phyloP scores from a whole-genome alignment of 2,797 vertebrate species.

The Cottoperca gobio region DNA sequence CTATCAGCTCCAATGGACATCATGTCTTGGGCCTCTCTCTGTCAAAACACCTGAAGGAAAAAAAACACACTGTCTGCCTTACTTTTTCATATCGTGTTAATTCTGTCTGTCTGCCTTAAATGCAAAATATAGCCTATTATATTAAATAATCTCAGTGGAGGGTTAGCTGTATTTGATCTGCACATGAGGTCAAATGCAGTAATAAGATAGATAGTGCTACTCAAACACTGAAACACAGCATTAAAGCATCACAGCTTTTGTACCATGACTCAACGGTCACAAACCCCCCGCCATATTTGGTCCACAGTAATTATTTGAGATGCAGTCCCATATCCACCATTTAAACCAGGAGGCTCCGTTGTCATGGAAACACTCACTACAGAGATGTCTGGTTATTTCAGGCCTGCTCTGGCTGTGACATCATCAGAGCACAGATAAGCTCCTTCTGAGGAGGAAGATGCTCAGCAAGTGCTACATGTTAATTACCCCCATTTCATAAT shows the following conservation, averaged over 20 bases:
- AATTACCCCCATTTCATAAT: constrained; percentile 53
- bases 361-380: constrained; percentile 79
- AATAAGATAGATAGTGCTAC: neutral
- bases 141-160: neutral
- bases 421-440: constrained; percentile 67
- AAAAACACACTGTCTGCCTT: constrained; percentile 40
- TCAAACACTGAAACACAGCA: constrained; percentile 27
- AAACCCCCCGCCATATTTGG: constrained; percentile 37
- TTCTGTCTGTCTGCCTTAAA: neutral
- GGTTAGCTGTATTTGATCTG: neutral
- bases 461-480: constrained; percentile 48
- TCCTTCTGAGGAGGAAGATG: constrained; percentile 58
- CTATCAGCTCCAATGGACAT: constrained; percentile 73
- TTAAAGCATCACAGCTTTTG: constrained; percentile 23
- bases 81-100: constrained; percentile 22
- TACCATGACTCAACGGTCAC: constrained; percentile 54
- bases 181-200: constrained; percentile 9
- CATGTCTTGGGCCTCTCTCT: constrained; percentile 56
- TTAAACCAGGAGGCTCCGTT: constrained; percentile 74
- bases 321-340: constrained; percentile 60
- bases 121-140: neutral
- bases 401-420: constrained; percentile 66
- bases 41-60: constrained; percentile 71
- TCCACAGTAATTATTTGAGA: constrained; percentile 75
- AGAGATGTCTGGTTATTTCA: constrained; percentile 76